phyloP scores from a whole-genome alignment of 2,888 invertebrate species.

The Syrphus vitripennis region DNA sequence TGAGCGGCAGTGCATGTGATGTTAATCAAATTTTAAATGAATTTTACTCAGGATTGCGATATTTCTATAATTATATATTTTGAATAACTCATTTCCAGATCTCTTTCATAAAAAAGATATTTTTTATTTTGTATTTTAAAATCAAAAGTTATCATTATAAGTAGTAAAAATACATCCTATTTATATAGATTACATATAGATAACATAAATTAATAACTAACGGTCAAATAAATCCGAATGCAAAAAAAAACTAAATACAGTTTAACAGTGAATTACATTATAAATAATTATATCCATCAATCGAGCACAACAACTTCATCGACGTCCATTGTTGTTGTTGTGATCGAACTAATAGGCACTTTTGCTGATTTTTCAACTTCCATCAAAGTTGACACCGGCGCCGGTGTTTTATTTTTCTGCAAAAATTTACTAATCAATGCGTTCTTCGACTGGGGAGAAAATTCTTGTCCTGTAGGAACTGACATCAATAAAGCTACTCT shows the following conservation, averaged over 20 bases:
- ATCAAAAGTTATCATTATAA: slow-evolving; percentile 30
- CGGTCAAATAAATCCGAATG: slow-evolving; percentile 35
- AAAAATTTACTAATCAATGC: slow-evolving; percentile 82
- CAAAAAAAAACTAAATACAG: slow-evolving; percentile 43
- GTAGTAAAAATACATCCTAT: slow-evolving; percentile 51
- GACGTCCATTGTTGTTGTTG: slow-evolving; percentile 22
- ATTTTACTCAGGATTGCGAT: too few species aligned
- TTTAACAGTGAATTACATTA: slow-evolving; percentile 45
- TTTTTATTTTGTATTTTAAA: slow-evolving; percentile 28
- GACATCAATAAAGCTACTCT: slow-evolving; percentile 77
- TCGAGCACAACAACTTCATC: slow-evolving; percentile 48
- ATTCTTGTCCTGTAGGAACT: slow-evolving; percentile 77
- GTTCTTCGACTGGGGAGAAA: slow-evolving; percentile 77
- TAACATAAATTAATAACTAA: slow-evolving; percentile 66
- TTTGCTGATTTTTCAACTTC: neutral
- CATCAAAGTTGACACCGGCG: neutral
- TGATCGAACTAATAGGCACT: neutral
- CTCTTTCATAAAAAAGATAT: slow-evolving; percentile 26
- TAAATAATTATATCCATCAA: slow-evolving; percentile 27
- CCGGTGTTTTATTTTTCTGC: slow-evolving; percentile 73
- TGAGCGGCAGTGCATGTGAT: too few species aligned
- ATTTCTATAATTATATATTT: neutral
- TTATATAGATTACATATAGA: slow-evolving; percentile 58
- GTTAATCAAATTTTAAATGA: too few species aligned
- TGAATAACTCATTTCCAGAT: neutral